Conservation (phyloP, 2,113 vertebrate genomes). For the Elgaria multicarinata region DNA sequence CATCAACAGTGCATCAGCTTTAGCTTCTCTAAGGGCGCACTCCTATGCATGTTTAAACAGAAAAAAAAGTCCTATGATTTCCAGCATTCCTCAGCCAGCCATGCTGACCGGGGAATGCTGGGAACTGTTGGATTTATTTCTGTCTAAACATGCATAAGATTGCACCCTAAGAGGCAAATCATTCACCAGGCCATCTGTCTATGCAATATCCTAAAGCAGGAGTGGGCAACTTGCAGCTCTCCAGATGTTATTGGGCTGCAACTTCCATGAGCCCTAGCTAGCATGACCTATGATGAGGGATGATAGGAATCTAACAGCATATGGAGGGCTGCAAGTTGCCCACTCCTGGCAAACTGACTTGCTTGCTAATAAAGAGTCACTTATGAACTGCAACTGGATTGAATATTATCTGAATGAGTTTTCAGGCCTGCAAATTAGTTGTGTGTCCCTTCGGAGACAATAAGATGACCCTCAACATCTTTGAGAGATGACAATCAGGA, state of each 20-base stretch:
- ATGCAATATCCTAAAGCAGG: not conserved
- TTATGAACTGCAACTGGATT: not conserved
- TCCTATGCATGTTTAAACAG: no score
- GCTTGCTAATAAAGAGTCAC: not conserved
- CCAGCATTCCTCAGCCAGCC: no score
- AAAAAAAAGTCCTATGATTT: no score
- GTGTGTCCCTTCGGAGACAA: not conserved
- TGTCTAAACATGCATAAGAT: no score
- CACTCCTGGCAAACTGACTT: not conserved
- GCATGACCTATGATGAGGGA: no score
- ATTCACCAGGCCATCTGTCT: not conserved
- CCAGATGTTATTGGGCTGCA: no score
- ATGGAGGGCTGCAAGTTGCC: no score
- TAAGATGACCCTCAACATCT: not conserved
- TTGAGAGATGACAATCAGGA: not conserved
- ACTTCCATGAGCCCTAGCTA: no score
- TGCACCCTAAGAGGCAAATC: not conserved
- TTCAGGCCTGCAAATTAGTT: not conserved
- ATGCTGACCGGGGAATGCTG: no score
- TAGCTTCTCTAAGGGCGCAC: not conserved
- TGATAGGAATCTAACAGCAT: no score
- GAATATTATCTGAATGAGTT: not conserved
- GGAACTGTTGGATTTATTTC: no score
- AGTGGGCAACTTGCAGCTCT: no score
- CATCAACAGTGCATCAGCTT: not conserved